Base-by-base conservation (phyloP, 2,888 invertebrate genomes). In the Colletes collaris region DNA sequence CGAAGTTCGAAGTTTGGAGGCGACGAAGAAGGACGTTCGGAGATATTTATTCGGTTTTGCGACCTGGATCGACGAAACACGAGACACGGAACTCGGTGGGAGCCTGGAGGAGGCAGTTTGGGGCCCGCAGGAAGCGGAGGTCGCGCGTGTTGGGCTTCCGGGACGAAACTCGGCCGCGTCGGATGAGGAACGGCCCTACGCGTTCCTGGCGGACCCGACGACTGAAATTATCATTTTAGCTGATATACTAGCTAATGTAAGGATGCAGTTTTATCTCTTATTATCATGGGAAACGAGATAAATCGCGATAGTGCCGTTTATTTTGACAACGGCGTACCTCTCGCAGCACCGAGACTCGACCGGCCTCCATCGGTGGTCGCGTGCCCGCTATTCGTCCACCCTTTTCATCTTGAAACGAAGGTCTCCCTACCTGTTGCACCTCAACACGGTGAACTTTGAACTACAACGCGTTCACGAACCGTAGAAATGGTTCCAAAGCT, bases 251-350 rank as follows among this genome's bases (percentile, higher is more conserved):
- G 91, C 91, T 92, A 93, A 93, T 93, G 91, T 92, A 91, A 93
- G 93, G 92, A 93, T 93, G 93, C 93, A 93, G 92, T 93, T 93
- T 93, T 93, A 93, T 93, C 93, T 93, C 91, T 91, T 92, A 93
- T 93, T 93, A 93, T 93, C 93, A 93, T 93, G 93, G 93, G 92
- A 92, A 93, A 93, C 91, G 92, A 93, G 93, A 93, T 93, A 93
- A 93, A 93, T 93, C 90, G 93, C 92, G 93, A 93, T 93, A 93
- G 93, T 93, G 92, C 87, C 90, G 92, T 92, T 92, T 92, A 93
- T 93, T 93, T 93, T 93, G 93, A 93, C 93, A 92, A 89, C 90
- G 90, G 60, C 85, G 86, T 81, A 82, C 81, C 76, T 76, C 71
- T 73, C 71, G 76, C 87, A 75, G 76, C 27, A 27, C 78, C 79